Percentiles rank a stretch among this genome's conserved stretches.
phyloP scores from a whole-genome alignment of 2,797 vertebrate genomes.

The Sebastes itinus region DNA sequence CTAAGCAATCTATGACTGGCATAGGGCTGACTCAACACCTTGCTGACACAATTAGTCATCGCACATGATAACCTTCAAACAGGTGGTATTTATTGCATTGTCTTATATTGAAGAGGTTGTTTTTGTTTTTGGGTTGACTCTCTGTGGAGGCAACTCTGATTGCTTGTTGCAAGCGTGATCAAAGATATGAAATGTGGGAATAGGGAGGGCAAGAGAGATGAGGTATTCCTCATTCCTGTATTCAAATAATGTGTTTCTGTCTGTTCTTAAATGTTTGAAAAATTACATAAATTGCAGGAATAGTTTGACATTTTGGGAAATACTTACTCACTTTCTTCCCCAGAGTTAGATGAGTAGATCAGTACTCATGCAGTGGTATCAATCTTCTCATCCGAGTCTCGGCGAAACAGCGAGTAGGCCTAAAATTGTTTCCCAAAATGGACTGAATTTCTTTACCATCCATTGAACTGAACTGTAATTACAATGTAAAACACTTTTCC shows the following conservation, averaged over 20 bases:
- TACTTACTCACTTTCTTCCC: neutral
- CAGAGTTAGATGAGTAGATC: neutral
- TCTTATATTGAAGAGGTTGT: conserved; percentile 24
- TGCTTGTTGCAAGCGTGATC: conserved; percentile 27
- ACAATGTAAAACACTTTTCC: too few species aligned
- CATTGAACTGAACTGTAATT: neutral
- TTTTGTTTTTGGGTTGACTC: conserved; percentile 41
- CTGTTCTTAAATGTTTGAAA: neutral
- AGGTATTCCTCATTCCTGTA: neutral
- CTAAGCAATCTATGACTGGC: neutral
- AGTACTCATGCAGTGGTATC: neutral
- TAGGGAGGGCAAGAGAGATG: conserved; percentile 4
- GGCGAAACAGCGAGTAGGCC: neutral
- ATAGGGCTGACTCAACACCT: neutral
- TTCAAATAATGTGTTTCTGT: neutral
- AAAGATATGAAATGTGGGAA: conserved; percentile 21
- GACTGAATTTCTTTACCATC: neutral
- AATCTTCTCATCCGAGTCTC: neutral
- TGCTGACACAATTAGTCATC: neutral
- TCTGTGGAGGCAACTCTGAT: conserved; percentile 23
- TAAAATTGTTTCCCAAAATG: neutral
- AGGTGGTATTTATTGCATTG: conserved; percentile 13
- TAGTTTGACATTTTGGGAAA: neutral
- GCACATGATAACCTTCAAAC: neutral
- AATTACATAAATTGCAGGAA: neutral